Base-by-base conservation (phyloP, 2,888 invertebrate genomes). In the Platynereis dumerilii region DNA sequence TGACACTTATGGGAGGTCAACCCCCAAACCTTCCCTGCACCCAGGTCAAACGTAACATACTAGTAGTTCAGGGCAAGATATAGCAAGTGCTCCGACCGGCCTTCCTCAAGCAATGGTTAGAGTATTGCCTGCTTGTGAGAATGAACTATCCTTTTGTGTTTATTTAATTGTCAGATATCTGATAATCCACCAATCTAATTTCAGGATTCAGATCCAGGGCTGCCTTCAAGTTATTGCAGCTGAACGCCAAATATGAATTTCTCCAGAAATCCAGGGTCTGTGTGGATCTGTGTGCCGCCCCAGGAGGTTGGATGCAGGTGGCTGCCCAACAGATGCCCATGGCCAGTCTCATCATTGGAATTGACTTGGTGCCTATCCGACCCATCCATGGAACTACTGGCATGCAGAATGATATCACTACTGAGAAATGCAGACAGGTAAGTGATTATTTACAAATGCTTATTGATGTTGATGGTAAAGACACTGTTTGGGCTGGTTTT, bases 231-330 rank as follows among this genome's bases (percentile, higher is more conserved):
- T 89, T 99, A 75, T 94, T 99, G 70, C 99, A 99, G 82, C 85
- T 99, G 60, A 99, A 99, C 86, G 88, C 97, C 70, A 96, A 96
- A 83, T 99, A 94, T 86, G 94, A 94, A 61, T 99, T 99, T 85
- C 87, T 99, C 5, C 94, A 98, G 88, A 92, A 91, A 80, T 93
- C 97, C 0, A 89, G 94, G 87, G 96, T 99, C 87, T 92, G 96
- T 75, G 90, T 99, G 78, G 99, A 99, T 88, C 87, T 99, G 69
- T 99, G 99, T 86, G 99, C 99, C 17, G 99, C 99, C 0, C 99
- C 99, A 0, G 98, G 98, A 80, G 97, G 97, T 75, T 98, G 99
- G 98, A 93, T 98, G 91, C 99, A 88, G 78, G 98, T 99, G 61
- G 98, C 97, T 57, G 91, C 92, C 77, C 92, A 99, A 83, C 94